Conservation (phyloP, 2,888 invertebrate genomes). For the Yponomeuta sedellus region DNA sequence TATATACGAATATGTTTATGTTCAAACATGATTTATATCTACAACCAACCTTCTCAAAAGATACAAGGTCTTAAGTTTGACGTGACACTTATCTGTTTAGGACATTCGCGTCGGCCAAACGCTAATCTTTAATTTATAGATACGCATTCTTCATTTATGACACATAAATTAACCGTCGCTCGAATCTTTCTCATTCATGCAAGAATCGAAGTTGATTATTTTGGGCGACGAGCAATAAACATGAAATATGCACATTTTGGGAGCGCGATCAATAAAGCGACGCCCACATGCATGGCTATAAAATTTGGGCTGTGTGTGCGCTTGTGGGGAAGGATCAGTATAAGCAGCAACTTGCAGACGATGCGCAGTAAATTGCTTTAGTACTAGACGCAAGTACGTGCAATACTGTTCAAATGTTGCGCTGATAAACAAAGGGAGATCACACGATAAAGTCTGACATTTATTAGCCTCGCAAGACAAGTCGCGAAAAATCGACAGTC, state of each 20-base stretch:
- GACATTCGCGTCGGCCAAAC: background rate
- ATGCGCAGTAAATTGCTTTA: too few relatives aligned
- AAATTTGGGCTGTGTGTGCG: background rate
- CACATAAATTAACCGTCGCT: background rate
- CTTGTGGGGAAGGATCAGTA: too few relatives aligned
- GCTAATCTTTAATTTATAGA: background rate
- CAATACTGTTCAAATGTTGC: too few relatives aligned
- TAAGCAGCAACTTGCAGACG: too few relatives aligned
- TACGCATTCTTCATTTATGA: background rate
- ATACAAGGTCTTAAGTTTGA: background rate
- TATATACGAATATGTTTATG: background rate
- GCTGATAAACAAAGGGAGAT: too few relatives aligned
- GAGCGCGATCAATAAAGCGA: background rate
- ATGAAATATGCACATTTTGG: background rate
- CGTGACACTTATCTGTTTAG: background rate
- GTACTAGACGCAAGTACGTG: too few relatives aligned
- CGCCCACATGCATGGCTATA: background rate
- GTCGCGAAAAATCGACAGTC: too few relatives aligned
- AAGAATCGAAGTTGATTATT: background rate
- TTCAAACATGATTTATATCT: background rate
- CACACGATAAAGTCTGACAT: too few relatives aligned
- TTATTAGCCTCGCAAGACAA: too few relatives aligned
- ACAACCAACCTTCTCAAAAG: background rate
- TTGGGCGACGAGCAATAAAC: background rate
- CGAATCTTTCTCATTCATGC: background rate